Conservation (phyloP, 2,113 vertebrate species). For the Protobothrops flavoviridis region DNA sequence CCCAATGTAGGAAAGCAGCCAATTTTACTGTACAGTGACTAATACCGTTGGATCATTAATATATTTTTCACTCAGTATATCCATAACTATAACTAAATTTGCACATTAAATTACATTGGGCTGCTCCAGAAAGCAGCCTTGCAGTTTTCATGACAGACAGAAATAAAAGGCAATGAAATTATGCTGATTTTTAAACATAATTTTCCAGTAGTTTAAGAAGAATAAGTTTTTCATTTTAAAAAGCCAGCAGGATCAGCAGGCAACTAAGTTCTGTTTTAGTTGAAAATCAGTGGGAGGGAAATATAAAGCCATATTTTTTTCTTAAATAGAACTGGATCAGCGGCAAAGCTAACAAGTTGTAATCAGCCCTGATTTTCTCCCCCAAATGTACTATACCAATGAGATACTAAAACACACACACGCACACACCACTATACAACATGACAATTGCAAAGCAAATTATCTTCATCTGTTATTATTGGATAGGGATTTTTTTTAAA, state of each 20-base stretch:
- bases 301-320: constrained; percentile 72
- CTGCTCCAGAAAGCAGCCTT: constrained; percentile 57
- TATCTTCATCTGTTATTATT: constrained; percentile 26
- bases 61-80: constrained; percentile 69
- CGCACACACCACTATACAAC: constrained; percentile 18
- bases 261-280: constrained; percentile 80
- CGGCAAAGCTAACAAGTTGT: constrained; percentile 70
- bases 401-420: constrained; percentile 47
- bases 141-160: constrained; percentile 67
- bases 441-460: constrained; percentile 43
- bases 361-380: constrained; percentile 66
- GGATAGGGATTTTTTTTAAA: not conserved
- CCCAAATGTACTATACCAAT: constrained; percentile 29
- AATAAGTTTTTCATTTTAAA: constrained; percentile 81
- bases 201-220: constrained; percentile 81
- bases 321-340: constrained; percentile 71
- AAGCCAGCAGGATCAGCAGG: constrained; percentile 79
- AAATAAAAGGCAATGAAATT: constrained; percentile 74
- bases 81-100: constrained; percentile 60
- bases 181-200: constrained; percentile 82
- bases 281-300: constrained; percentile 79
- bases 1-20: constrained; percentile 36
- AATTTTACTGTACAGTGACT: constrained; percentile 57
- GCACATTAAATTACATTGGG: constrained; percentile 50
- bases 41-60: constrained; percentile 66